Evolutionary conservation across 2,797 vertebrate species (phyloP), one percentile per base, ranked within the genome.

Genomic region (Mus caroli): DNA sequence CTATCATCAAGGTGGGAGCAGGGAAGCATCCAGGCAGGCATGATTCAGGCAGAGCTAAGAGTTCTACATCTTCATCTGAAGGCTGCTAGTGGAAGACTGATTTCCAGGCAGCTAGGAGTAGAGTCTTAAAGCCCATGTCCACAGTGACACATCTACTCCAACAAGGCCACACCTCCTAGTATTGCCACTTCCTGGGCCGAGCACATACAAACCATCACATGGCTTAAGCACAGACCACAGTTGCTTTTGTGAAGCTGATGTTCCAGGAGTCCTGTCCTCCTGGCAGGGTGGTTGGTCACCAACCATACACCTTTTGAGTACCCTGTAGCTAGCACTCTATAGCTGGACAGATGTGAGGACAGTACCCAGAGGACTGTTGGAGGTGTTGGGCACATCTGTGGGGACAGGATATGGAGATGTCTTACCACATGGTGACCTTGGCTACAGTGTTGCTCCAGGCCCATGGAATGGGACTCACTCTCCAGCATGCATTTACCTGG

Each of bases 241-340:
- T 26, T 40, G 22, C 15, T 37, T 67, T 34, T 31, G 15, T 37
- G 15, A 13, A 2, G 6, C 34, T 40, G 73, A n/a, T 12, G 22
- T 56, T 56, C 17, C 62, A 69, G 77, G 89, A 56, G n/a, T 28
- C n/a, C 54, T 15, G 69, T 43, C 37, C 24, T 82, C 43, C 14
- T 8, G 1, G 75, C 0, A n/a, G 11, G 0, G 31, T 0, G 0
- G 26, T 34, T 17, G 13, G 0, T 1, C 0, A 3, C 31, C 19
- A 56, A 26, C 69, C 40, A 4, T 20, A 83, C 9, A 3, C 14
- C 0, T 73, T 76, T 69, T 34, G 40, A 9, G 24, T 19, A 58
- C 31, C 26, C 50, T 0, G 14, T 69, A 67, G n/a, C 20, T 58
- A 0, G 0, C 46, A 50, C 80, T 15, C 3, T 71, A 15, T 14